A percentile compares a stretch with the other conserved stretches of the same genome.
These are phyloP conservation scores for Montipora capitata DNA, from an alignment of 92 coral and sea anemone species.

Conservation along the genomic window DNA sequence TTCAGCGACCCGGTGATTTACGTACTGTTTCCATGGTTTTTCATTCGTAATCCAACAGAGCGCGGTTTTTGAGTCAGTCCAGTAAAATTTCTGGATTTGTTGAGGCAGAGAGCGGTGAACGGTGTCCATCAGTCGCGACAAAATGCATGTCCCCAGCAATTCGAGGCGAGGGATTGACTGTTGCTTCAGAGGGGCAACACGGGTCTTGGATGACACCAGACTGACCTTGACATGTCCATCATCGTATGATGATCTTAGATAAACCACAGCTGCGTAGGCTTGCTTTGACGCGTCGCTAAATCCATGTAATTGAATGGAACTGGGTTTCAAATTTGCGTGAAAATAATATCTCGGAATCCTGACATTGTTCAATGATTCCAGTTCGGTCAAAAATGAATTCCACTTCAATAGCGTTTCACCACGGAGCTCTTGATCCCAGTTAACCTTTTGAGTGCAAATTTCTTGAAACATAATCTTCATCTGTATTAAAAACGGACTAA, in stretches of 20 bases:
- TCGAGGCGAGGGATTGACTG: conserved; percentile 32
- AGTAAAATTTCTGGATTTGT: conserved; percentile 39
- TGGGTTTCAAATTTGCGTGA: conserved; percentile 6
- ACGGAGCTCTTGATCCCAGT: conserved; percentile 73
- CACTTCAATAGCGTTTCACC: conserved; percentile 48
- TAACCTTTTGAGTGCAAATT: conserved; percentile 58
- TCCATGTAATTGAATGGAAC: background rate
- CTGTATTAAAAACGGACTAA: conserved; percentile 68
- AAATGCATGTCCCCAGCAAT: conserved; percentile 39
- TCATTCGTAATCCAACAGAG: conserved; percentile 60
- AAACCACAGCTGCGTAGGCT: conserved; percentile 39
- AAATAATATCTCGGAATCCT: conserved; percentile 73
- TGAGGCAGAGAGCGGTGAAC: background rate
- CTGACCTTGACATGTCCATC: background rate
- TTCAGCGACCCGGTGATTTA: conserved; percentile 52
- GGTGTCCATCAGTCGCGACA: background rate
- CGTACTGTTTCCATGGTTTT: conserved; percentile 62
- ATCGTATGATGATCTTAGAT: background rate
- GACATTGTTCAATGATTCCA: conserved; percentile 42
- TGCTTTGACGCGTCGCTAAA: conserved; percentile 49
- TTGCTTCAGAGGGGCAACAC: conserved; percentile 14
- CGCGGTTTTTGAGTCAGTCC: conserved; percentile 60
- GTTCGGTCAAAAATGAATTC: conserved; percentile 55
- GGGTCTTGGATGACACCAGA: conserved; percentile 12
- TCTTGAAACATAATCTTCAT: conserved; percentile 74